A percentile compares a stretch with the other conserved stretches of the same genome.
These are phyloP conservation scores for Papilio glaucus DNA, from an alignment of 1,140 invertebrate species.

Conservation along the genomic window DNA sequence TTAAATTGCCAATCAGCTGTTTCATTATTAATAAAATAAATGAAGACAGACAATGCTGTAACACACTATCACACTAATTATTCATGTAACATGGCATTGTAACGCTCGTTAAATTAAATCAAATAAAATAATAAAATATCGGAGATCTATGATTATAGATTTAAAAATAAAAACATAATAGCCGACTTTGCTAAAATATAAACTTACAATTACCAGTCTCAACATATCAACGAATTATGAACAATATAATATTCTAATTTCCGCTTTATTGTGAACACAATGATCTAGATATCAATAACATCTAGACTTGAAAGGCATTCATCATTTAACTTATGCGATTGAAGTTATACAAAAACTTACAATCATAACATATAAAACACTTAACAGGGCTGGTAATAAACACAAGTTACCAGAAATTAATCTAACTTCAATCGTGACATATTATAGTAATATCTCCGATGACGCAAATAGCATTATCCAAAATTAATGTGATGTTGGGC, in stretches of 20 bases:
- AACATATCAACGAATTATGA: constrained; percentile 41
- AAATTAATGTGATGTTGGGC: too few relatives aligned
- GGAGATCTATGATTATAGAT: neutral
- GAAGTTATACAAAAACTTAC: too few relatives aligned
- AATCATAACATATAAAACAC: too few relatives aligned
- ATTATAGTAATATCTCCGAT: too few relatives aligned
- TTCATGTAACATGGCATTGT: constrained; percentile 34
- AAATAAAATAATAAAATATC: constrained; percentile 20
- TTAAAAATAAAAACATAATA: constrained; percentile 5
- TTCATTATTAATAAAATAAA: constrained; percentile 33
- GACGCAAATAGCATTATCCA: too few relatives aligned
- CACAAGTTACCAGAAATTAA: too few relatives aligned
- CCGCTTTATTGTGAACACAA: constrained; percentile 8
- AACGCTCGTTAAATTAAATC: neutral
- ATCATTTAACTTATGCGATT: too few relatives aligned
- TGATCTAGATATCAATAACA: neutral
- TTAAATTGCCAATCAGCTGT: constrained; percentile 1
- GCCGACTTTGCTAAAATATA: neutral
- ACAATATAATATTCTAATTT: constrained; percentile 34
- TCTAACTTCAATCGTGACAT: too few relatives aligned
- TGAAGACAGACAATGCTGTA: constrained; percentile 11
- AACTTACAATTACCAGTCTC: constrained; percentile 52
- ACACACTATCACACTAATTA: neutral
- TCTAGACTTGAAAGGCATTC: neutral
- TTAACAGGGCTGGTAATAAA: too few relatives aligned